Conservation (phyloP, 2,888 invertebrate genomes). For the Amiota communis region DNA sequence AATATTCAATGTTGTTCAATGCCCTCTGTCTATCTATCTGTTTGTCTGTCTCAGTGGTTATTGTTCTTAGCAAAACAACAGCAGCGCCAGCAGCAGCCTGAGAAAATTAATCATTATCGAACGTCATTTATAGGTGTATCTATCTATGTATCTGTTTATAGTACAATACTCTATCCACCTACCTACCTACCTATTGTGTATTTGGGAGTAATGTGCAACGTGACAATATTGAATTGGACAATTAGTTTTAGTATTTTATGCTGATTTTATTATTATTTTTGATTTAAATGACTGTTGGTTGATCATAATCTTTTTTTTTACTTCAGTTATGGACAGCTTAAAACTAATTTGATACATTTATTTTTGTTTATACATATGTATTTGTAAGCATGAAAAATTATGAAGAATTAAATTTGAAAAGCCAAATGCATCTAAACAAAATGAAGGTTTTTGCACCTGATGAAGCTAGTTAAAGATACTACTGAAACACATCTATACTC, state of each 20-base stretch:
- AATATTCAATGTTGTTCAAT: constrained; percentile 22
- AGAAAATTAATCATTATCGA: constrained; percentile 63
- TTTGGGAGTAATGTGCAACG: constrained; percentile 5
- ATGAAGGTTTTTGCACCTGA: constrained; percentile 35
- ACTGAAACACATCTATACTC: no score
- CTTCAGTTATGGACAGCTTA: no score
- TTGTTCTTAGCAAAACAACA: no score
- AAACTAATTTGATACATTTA: not conserved
- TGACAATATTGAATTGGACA: constrained; percentile 22
- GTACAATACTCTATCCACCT: not conserved
- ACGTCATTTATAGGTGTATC: constrained; percentile 37
- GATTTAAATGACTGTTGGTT: not conserved
- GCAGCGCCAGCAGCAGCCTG: constrained; percentile 46
- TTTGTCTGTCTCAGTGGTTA: constrained; percentile 19
- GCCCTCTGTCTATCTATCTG: constrained; percentile 38
- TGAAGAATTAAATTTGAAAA: not conserved
- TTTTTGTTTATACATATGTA: not conserved
- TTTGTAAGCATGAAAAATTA: no score
- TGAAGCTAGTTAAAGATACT: not conserved
- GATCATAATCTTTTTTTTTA: not conserved
- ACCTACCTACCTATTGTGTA: not conserved
- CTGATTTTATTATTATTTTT: not conserved
- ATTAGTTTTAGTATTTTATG: constrained; percentile 19
- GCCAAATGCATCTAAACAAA: not conserved
- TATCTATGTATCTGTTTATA: constrained; percentile 20